Percentiles rank a stretch among this genome's conserved stretches.
These are phyloP conservation scores for Stenopsyche tienmushanensis DNA, from an alignment of 1,140 invertebrate genomes.

Conservation along the genomic window DNA sequence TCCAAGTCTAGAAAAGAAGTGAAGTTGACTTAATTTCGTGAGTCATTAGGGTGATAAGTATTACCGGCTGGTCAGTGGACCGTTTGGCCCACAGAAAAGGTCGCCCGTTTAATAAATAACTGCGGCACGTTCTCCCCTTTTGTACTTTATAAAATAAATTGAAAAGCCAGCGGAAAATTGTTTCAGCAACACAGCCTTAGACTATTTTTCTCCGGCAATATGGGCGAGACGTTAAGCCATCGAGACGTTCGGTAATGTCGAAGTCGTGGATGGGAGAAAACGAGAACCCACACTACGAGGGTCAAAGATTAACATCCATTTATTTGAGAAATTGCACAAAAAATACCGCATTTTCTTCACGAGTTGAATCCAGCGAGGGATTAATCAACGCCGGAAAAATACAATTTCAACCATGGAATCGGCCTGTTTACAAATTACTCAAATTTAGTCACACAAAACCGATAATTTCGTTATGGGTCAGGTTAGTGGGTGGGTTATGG, in stretches of 20 bases:
- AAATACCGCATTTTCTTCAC: not conserved
- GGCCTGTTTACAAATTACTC: too few species aligned
- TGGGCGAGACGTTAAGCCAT: slow-evolving; percentile 5
- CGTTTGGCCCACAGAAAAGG: slow-evolving; percentile 23
- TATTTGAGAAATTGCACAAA: slow-evolving; percentile 1
- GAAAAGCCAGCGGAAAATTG: slow-evolving; percentile 30
- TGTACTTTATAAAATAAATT: slow-evolving; percentile 36
- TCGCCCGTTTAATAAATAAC: slow-evolving; percentile 34
- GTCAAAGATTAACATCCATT: slow-evolving; percentile 9
- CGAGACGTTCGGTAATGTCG: too few species aligned
- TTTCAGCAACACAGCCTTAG: slow-evolving; percentile 22
- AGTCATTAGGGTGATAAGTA: slow-evolving; percentile 29
- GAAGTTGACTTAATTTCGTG: slow-evolving; percentile 32
- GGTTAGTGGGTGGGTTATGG: too few species aligned
- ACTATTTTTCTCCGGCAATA: slow-evolving; percentile 20
- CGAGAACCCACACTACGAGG: too few species aligned
- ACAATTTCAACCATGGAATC: too few species aligned
- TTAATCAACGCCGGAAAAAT: not conserved
- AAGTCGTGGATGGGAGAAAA: too few species aligned
- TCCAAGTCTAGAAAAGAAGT: slow-evolving; percentile 21
- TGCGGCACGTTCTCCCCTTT: slow-evolving; percentile 28
- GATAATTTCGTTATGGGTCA: too few species aligned
- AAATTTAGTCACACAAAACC: too few species aligned
- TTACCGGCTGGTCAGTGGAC: slow-evolving; percentile 13
- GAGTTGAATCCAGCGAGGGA: not conserved